Percentiles rank a stretch among this genome's conserved stretches.
Conservation (phyloP, 2,113 vertebrate genomes). For the Chaetorhynchus papuensis region DNA sequence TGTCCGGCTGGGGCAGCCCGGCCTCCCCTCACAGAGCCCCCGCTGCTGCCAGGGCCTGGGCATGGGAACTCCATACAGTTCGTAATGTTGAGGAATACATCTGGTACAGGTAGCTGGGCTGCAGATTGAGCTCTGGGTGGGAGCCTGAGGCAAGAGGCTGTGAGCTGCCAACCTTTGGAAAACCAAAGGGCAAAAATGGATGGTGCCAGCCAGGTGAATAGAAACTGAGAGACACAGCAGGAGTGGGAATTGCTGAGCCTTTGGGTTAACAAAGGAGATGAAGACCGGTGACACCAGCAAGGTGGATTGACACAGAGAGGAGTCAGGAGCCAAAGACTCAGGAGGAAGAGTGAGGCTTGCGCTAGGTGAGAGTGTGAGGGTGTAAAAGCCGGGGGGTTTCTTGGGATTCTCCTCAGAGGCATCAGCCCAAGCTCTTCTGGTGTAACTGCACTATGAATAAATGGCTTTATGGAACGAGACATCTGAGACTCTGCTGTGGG, state of each 20-base stretch:
- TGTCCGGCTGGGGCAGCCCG: fast-evolving
- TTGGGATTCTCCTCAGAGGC: neutral
- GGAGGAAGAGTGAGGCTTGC: neutral
- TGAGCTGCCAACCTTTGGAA: neutral
- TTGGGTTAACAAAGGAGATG: fast-evolving
- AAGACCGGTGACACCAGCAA: fast-evolving
- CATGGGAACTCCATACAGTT: neutral
- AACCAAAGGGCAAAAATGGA: neutral
- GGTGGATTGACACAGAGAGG: neutral
- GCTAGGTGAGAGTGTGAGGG: neutral
- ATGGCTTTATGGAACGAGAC: neutral
- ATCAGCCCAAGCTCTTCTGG: neutral
- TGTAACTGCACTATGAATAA: neutral
- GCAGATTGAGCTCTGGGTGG: neutral
- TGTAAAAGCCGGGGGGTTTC: neutral
- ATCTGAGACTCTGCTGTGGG: fast-evolving
- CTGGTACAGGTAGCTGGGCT: neutral
- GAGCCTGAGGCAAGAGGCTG: neutral
- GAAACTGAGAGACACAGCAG: neutral
- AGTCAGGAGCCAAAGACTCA: fast-evolving
- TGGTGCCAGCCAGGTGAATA: neutral
- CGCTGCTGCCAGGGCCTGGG: fast-evolving
- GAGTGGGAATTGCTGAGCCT: neutral
- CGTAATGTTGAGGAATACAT: fast-evolving
- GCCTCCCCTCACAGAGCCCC: fast-evolving